A percentile compares a stretch with the other conserved stretches of the same genome.
phyloP scores from a whole-genome alignment of 1,140 invertebrate genomes.

The Camponotus floridanus region DNA sequence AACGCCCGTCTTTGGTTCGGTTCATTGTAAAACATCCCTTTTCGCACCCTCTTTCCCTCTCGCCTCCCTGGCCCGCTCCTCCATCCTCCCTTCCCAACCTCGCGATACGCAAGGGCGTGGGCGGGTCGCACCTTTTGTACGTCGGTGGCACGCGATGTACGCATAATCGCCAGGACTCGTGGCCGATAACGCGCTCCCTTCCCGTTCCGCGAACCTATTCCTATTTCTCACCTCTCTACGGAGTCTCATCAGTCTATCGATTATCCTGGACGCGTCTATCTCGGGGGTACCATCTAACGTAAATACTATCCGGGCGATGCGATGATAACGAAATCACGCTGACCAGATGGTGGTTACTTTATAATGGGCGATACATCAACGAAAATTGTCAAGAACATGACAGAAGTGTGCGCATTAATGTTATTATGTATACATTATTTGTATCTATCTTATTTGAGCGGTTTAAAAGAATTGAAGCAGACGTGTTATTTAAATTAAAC shows the following conservation, averaged over 20 bases:
- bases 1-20: conserved; percentile 79
- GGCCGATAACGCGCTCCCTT: conserved; percentile 32
- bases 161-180: conserved; percentile 80
- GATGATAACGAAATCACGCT: conserved; percentile 33
- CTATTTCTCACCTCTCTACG: conserved; percentile 48
- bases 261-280: conserved; percentile 41
- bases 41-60: conserved; percentile 68
- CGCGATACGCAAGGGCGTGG: conserved; percentile 63
- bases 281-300: conserved; percentile 18
- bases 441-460: neutral
- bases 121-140: conserved; percentile 77
- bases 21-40: conserved; percentile 85
- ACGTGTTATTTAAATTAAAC: neutral
- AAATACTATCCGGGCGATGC: conserved; percentile 15
- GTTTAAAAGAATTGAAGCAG: neutral
- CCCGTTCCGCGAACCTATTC: conserved; percentile 62
- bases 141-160: conserved; percentile 84
- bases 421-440: neutral
- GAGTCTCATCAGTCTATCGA: conserved; percentile 42
- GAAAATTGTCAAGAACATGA: neutral
- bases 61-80: conserved; percentile 34
- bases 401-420: neutral
- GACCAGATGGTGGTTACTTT: conserved; percentile 16
- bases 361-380: neutral
- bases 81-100: conserved; percentile 58